Evolutionary conservation across 2,888 invertebrate species (phyloP), one percentile per base, ranked within the genome.

Genomic region (Protophormia terraenovae): DNA sequence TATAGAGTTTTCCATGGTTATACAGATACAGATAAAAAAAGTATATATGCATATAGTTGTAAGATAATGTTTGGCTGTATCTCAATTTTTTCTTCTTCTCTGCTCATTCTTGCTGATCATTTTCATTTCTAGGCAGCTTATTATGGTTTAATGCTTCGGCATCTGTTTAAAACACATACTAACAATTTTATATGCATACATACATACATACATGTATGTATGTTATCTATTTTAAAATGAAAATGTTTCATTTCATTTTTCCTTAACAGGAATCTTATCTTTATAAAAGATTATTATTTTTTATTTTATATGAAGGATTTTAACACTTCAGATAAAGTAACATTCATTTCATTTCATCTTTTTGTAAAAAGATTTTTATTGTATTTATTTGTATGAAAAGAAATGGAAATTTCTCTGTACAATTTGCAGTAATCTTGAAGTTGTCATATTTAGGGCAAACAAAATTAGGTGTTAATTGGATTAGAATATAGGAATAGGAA

Each of bases 101-200:
- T 45, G 45, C 3, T 3, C 16, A 27, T 55, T 27, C 41, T 27
- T 41, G 0, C 3, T 60, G 27, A 47, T 45, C 38, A 64, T n/a
- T n/a, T n/a, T 64, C 45, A 50, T 72, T 24, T 45, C 32, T 55
- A 53, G 58, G 7, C 50, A 24, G 32, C 16, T 72, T 64, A 71
- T 64, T 55, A 71, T 24, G 55, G 53, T 35, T 55, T 69, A 29
- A 38, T 78, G 60, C 38, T 66, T 41, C 24, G 53, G 27, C 62
- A 62, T 35, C 75, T 62, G 27, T 19, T 75, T 64, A 24, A 47
- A 50, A 5, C 1, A 27, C 0, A 67, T 16, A 10, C 27, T 27
- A 12, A n/a, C 16, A 47, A 14, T 24, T 38, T n/a, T 4, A 22
- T 24, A 22, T 2, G 19, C 29, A 58, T 8, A 10, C 29, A 16